Evolutionary conservation across 2,797 vertebrate species (phyloP).

Genomic region (Mormyrus hasselquistii): DNA sequence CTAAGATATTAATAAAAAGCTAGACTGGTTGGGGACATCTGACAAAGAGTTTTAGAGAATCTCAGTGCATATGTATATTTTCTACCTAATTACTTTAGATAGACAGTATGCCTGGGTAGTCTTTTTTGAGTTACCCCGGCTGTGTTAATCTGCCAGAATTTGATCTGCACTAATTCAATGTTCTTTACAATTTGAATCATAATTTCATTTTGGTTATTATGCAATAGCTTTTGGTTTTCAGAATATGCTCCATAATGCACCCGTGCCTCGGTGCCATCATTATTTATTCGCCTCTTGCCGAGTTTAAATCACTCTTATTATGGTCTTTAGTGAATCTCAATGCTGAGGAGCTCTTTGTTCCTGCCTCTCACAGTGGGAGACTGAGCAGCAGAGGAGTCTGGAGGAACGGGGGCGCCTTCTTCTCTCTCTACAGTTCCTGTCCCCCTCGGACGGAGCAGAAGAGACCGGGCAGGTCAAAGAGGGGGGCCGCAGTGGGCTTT

Average conservation of each 20-base stretch:
- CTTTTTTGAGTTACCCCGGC: neutral
- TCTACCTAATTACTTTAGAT: neutral
- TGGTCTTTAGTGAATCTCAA: conserved; percentile 10
- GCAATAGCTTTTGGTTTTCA: neutral
- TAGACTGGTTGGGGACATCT: neutral
- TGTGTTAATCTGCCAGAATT: neutral
- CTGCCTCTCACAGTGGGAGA: conserved; percentile 66
- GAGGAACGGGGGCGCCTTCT: conserved; percentile 80
- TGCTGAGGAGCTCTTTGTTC: neutral
- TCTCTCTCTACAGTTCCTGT: conserved; percentile 71
- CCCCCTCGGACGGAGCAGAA: conserved; percentile 48
- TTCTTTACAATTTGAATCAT: conserved; percentile 7
- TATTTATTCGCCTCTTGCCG: neutral
- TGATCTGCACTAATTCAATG: neutral
- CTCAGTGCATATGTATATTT: neutral
- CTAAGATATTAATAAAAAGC: neutral
- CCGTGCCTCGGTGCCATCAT: neutral
- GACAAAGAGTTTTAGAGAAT: neutral
- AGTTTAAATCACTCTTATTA: conserved; percentile 13
- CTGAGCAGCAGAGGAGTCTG: conserved; percentile 68
- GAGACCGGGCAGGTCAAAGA: conserved; percentile 60
- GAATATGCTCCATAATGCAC: neutral
- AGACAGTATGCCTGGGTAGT: neutral
- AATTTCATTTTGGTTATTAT: neutral
- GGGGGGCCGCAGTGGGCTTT: conserved; percentile 64